These are phyloP conservation scores for Eristalis tenax DNA, from an alignment of 2,888 invertebrate genomes.

Conservation along the genomic window DNA sequence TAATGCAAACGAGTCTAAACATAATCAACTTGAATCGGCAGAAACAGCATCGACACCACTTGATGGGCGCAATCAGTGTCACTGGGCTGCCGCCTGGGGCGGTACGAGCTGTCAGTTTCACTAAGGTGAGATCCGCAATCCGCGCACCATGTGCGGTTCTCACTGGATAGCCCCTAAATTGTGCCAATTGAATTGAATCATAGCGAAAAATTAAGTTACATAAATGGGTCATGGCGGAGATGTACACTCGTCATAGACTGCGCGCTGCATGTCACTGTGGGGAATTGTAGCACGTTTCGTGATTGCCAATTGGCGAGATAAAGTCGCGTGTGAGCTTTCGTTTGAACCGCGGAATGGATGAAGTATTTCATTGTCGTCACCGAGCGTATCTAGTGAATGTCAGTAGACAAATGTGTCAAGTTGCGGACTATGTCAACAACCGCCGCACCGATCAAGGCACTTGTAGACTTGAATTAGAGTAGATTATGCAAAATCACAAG, in stretches of 20 bases:
- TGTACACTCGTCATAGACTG: slow-evolving; percentile 12
- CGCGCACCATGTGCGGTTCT: slow-evolving; percentile 7
- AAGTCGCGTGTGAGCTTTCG: slow-evolving; percentile 51
- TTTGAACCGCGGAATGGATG: background rate
- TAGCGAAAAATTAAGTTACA: slow-evolving; percentile 60
- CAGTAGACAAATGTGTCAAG: slow-evolving; percentile 52
- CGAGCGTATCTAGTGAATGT: slow-evolving; percentile 23
- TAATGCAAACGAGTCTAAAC: slow-evolving; percentile 60
- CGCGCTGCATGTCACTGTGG: too few species aligned
- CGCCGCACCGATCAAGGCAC: slow-evolving; percentile 12
- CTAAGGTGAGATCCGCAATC: slow-evolving; percentile 48
- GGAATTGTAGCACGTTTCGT: slow-evolving; percentile 33
- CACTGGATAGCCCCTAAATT: slow-evolving; percentile 30
- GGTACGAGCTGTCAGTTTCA: background rate
- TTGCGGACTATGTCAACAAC: slow-evolving; percentile 59
- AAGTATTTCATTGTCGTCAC: slow-evolving; percentile 23
- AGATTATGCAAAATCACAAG: slow-evolving; percentile 19
- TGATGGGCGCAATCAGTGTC: slow-evolving; percentile 48
- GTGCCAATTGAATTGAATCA: slow-evolving; percentile 59
- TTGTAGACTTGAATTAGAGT: slow-evolving; percentile 17
- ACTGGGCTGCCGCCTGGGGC: slow-evolving; percentile 9
- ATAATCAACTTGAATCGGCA: slow-evolving; percentile 29
- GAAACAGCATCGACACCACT: slow-evolving; percentile 34
- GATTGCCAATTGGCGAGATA: slow-evolving; percentile 21
- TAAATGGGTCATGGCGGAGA: slow-evolving; percentile 63